Evolutionary conservation across 2,113 vertebrate species (phyloP), one percentile per base, ranked within the genome.

Genomic region (Micromys minutus): DNA sequence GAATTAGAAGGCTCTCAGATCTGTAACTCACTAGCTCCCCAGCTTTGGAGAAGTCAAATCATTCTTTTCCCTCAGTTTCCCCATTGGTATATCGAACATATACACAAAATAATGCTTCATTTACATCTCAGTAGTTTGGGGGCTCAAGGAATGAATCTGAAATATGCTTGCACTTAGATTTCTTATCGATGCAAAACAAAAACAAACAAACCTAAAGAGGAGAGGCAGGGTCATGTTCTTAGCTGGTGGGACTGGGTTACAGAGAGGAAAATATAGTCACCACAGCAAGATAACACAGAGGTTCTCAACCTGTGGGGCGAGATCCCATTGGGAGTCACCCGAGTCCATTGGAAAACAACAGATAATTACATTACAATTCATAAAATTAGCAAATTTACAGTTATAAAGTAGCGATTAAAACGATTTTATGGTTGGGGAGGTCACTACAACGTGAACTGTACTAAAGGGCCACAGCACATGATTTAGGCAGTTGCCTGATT

Each of bases 31-130:
- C 42, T 31, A 17, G 59, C 57, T 89, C 59, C 0, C 3, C 4
- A 52, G 71, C 17, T 93, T 96, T 87, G 26, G 92, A 88, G 85
- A 81, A 80, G 47, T 57, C 90, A 81, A 81, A 12, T 72, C 0
- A 34, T 61, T 6, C 74, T 34, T 72, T n/a, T 90, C 47, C 77
- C 39, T 95, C 91, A 36, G 59, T 79, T 85, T 90, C 15, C 59
- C 83, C 55, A 3, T 39, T 59, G 77, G 42, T 3, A 3, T 42
- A 55, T 42, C 26, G 10, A 89, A 34, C 4, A 47, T 21, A 85
- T 55, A 61, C 45, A 36, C 36, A 29, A 67, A 67, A 34, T 34
- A 67, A 1, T 55, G 10, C 45, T 74, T 59, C 19, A 22, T n/a
- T 52, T 75, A 22, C 22, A 31, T 31, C 26, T 34, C 31, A 89